A percentile compares a stretch with the other conserved stretches of the same genome.
These are phyloP conservation scores for Thymelicus lineola DNA, from an alignment of 2,888 invertebrate species.

Conservation along the genomic window DNA sequence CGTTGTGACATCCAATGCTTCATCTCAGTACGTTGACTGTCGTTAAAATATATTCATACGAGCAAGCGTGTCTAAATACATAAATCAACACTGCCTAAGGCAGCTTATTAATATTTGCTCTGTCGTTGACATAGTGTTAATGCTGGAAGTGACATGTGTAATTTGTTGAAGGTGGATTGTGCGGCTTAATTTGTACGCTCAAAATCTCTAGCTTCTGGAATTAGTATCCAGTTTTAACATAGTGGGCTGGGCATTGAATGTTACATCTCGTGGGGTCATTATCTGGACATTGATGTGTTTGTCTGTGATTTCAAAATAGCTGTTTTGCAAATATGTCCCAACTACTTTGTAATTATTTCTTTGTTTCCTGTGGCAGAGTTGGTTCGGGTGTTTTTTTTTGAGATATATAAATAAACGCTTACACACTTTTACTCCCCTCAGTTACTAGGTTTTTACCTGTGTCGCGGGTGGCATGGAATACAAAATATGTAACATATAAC, in stretches of 20 bases:
- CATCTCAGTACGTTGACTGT: slow-evolving; percentile 51
- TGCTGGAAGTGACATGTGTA: slow-evolving; percentile 52
- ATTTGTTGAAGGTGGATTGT: slow-evolving; percentile 23
- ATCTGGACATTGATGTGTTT: no score
- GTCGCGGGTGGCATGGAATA: no score
- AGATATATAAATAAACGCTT: no score
- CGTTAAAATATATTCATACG: slow-evolving; percentile 75
- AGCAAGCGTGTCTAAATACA: slow-evolving; percentile 66
- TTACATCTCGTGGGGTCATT: background rate
- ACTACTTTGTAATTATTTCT: no score
- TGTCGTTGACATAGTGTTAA: slow-evolving; percentile 42
- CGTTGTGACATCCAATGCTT: slow-evolving; percentile 54
- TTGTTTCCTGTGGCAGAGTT: no score
- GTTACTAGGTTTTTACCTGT: no score
- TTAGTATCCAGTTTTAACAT: slow-evolving; percentile 9
- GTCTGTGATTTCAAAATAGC: no score
- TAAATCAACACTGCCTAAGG: slow-evolving; percentile 79
- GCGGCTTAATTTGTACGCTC: slow-evolving; percentile 14
- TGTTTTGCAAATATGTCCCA: no score
- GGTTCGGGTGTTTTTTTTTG: no score
- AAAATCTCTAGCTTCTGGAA: slow-evolving; percentile 1
- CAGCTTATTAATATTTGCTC: slow-evolving; percentile 80
- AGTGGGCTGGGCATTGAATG: background rate
- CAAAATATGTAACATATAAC: no score
- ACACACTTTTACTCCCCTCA: no score